phyloP scores from a whole-genome alignment of 2,797 vertebrate species.

The Xyrichtys novacula region DNA sequence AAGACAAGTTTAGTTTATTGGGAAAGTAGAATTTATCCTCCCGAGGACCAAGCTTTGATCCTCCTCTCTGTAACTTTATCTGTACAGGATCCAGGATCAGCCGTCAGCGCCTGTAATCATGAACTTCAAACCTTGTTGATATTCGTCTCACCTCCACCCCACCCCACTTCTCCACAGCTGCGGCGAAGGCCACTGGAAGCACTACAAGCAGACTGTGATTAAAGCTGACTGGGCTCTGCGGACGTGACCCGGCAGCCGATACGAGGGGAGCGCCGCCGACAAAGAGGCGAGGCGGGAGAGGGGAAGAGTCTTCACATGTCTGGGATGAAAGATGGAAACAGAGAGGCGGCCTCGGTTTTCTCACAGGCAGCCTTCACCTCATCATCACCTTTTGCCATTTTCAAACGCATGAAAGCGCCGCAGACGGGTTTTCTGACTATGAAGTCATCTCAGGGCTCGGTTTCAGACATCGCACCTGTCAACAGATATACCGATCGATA shows the following conservation, averaged over 20 bases:
- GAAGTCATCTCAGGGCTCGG: not conserved
- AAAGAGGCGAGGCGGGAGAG: conserved; percentile 35
- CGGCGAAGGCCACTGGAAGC: conserved; percentile 54
- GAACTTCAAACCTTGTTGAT: conserved; percentile 49
- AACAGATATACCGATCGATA: conserved; percentile 43
- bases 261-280: conserved; percentile 38
- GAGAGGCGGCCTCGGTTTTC: conserved; percentile 31
- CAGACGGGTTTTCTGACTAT: not conserved
- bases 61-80: conserved; percentile 19
- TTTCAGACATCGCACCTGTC: conserved; percentile 22
- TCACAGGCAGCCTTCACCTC: conserved; percentile 51
- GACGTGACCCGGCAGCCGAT: conserved; percentile 57
- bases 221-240: conserved; percentile 59
- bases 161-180: conserved; percentile 33
- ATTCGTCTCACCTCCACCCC: conserved; percentile 47
- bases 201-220: conserved; percentile 60
- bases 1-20: conserved; percentile 4
- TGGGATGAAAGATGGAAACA: conserved; percentile 52
- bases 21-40: not conserved
- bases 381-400: conserved; percentile 46
- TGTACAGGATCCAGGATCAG: conserved; percentile 28
- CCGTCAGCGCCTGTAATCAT: conserved; percentile 11
- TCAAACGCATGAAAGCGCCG: conserved; percentile 11
- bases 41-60: conserved; percentile 36
- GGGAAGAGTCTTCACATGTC: conserved; percentile 26